Percentiles rank a stretch among this genome's conserved stretches.
Evolutionary conservation across 2,797 vertebrate genomes (phyloP).

Genomic region (Petrocephalus sullivani): DNA sequence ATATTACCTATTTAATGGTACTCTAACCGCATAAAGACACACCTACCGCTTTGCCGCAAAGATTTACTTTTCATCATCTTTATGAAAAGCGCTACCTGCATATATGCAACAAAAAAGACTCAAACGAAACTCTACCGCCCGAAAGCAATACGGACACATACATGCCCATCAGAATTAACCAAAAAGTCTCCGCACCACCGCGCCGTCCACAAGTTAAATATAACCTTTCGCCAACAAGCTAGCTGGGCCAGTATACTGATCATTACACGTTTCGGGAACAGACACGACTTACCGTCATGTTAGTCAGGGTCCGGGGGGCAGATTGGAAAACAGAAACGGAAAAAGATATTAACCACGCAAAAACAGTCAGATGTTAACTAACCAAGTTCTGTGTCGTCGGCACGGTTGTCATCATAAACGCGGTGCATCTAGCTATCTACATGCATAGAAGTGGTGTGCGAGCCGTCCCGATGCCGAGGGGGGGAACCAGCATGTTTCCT

Average conservation of each 20-base stretch:
- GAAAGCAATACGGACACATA: not conserved
- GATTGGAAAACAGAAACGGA: slow-evolving; percentile 25
- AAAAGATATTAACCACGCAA: slow-evolving; percentile 29
- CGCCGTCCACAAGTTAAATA: not conserved
- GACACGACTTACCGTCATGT: slow-evolving; percentile 65
- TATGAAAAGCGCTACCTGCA: not conserved
- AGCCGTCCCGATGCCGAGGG: not conserved
- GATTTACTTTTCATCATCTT: not conserved
- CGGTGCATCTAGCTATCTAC: not conserved
- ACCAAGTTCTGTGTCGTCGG: not conserved
- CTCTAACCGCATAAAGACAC: not conserved
- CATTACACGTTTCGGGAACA: not conserved
- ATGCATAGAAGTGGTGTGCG: not conserved
- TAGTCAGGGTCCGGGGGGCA: slow-evolving; percentile 47
- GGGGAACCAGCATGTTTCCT: not conserved
- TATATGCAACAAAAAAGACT: not conserved
- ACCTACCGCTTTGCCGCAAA: not conserved
- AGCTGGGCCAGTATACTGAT: not conserved
- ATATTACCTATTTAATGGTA: not conserved
- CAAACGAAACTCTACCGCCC: not conserved
- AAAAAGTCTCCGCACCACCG: not conserved
- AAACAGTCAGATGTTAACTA: not conserved
- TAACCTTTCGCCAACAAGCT: not conserved
- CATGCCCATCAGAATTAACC: not conserved
- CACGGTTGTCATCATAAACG: not conserved